Percentiles rank a stretch among this genome's conserved stretches.
Evolutionary conservation across 1,140 invertebrate species (phyloP).

Genomic region (Aphidius ervi): DNA sequence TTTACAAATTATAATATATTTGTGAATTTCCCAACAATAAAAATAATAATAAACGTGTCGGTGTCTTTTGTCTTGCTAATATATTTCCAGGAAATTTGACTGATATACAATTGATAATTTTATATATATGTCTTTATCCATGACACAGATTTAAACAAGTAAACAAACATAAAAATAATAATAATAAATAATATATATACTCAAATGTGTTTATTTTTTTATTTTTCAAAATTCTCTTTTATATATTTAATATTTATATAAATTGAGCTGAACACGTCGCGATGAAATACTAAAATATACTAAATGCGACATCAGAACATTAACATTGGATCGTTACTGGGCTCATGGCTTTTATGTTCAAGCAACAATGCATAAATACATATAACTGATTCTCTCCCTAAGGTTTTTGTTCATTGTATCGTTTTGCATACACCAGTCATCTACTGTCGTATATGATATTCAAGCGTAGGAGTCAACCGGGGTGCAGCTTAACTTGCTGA

Average conservation of each 20-base stretch:
- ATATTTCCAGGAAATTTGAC: background rate
- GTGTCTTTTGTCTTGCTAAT: conserved; percentile 22
- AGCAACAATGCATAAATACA: conserved; percentile 25
- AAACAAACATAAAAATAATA: too few species aligned
- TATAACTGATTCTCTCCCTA: conserved; percentile 23
- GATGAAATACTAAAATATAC: conserved; percentile 26
- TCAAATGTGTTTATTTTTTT: too few species aligned
- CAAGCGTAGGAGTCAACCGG: conserved; percentile 7
- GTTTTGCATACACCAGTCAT: conserved; percentile 19
- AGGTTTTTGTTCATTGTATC: conserved; percentile 22
- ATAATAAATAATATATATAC: too few species aligned
- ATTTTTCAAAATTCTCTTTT: too few species aligned
- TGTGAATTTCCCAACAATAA: conserved; percentile 5
- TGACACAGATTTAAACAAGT: too few species aligned
- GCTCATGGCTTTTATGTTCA: conserved; percentile 22
- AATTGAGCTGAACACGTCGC: background rate
- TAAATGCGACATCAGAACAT: conserved; percentile 14
- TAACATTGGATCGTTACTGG: conserved; percentile 25
- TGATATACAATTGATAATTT: too few species aligned
- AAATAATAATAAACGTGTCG: background rate
- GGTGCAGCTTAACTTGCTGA: conserved; percentile 1
- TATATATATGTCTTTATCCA: too few species aligned
- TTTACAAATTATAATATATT: conserved; percentile 16
- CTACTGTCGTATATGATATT: conserved; percentile 17
- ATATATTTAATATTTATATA: too few species aligned